A percentile compares a stretch with the other conserved stretches of the same genome.
phyloP scores from a whole-genome alignment of 2,113 vertebrate species.

The Jaculus jaculus region DNA sequence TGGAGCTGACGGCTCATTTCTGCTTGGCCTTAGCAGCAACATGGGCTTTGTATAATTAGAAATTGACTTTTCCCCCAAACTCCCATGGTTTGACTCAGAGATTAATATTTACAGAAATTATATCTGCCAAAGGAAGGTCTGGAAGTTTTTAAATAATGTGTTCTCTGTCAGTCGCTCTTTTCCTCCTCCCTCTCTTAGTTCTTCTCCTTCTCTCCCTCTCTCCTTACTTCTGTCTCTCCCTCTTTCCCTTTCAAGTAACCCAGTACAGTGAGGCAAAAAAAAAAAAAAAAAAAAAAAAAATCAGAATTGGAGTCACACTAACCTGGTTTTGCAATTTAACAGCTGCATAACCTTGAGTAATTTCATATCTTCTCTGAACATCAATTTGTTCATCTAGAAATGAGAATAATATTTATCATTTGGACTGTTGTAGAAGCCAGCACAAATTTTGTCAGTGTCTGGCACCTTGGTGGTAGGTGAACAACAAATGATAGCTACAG shows the following conservation, averaged over 20 bases:
- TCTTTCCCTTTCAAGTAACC: no score
- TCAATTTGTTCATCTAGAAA: slow-evolving; percentile 39
- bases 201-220: no score
- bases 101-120: slow-evolving; percentile 36
- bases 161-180: no score
- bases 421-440: neutral
- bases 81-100: slow-evolving; percentile 35
- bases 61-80: neutral
- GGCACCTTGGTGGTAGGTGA: neutral
- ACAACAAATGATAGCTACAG: slow-evolving; percentile 27
- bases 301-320: neutral
- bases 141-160: no score
- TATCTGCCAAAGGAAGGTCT: neutral
- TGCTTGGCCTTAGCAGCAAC: slow-evolving; percentile 38
- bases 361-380: neutral
- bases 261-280: no score
- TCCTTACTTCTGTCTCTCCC: no score
- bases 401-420: neutral
- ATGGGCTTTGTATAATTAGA: slow-evolving; percentile 33
- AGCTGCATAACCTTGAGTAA: neutral
- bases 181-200: no score
- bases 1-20: slow-evolving; percentile 22
- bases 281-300: neutral
- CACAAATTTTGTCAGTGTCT: slow-evolving; percentile 19
- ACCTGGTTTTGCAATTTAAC: neutral